Evolutionary conservation across 2,797 vertebrate genomes (phyloP).

Genomic region (Caiman crocodilus): DNA sequence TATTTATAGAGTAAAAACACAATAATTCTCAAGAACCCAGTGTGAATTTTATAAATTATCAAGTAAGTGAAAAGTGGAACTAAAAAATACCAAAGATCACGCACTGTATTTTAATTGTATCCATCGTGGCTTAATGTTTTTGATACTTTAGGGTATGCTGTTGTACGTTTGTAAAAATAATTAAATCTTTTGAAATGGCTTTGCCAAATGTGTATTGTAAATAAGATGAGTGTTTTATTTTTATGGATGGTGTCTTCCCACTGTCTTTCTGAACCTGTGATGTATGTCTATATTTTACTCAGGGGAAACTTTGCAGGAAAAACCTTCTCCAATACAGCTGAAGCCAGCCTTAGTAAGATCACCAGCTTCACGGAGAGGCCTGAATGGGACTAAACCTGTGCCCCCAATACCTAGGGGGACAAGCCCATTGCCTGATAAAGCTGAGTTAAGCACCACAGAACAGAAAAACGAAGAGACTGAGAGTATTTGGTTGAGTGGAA

Average conservation of each 20-base stretch:
- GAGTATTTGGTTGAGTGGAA: constrained; percentile 55
- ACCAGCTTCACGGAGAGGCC: constrained; percentile 81
- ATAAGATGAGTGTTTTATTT: accelerated
- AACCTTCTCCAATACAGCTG: constrained; percentile 82
- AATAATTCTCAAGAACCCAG: background rate
- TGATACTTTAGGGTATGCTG: background rate
- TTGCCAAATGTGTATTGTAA: background rate
- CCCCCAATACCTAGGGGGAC: constrained; percentile 85
- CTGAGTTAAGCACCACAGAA: constrained; percentile 49
- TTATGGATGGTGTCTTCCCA: background rate
- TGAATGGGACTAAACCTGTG: constrained; percentile 76
- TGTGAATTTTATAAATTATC: background rate
- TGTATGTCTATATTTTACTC: constrained; percentile 14
- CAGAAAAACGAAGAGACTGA: constrained; percentile 64
- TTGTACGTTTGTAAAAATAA: background rate
- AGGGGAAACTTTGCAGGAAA: constrained; percentile 82
- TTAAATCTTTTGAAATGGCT: background rate
- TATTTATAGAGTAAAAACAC: background rate
- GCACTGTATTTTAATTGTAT: background rate
- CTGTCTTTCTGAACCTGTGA: background rate
- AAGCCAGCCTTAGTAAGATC: constrained; percentile 84
- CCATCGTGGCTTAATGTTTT: background rate
- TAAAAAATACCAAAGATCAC: background rate
- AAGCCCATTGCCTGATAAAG: constrained; percentile 80
- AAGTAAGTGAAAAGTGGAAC: background rate